A percentile compares a stretch with the other conserved stretches of the same genome.
Evolutionary conservation across 2,888 invertebrate species (phyloP).

Genomic region (Drosophila cognata): DNA sequence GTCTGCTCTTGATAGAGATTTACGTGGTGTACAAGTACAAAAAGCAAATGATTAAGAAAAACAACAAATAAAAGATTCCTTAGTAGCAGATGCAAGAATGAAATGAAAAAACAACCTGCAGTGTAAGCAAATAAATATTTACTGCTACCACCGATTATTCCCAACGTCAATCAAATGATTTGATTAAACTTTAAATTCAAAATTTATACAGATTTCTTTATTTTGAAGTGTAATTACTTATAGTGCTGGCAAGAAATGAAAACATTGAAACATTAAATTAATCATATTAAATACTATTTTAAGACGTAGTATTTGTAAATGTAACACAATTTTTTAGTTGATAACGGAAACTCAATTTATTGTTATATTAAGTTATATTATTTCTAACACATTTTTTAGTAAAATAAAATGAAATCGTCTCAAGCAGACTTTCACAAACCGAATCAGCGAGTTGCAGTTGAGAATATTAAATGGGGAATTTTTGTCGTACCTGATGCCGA

Average conservation of each 20-base stretch:
- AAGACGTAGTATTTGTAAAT: not conserved
- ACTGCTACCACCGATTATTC: no score
- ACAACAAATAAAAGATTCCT: not conserved
- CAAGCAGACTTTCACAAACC: not conserved
- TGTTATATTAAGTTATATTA: not conserved
- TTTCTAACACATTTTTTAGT: not conserved
- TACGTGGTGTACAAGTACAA: no score
- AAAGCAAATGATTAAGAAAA: not conserved
- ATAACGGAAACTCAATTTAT: not conserved
- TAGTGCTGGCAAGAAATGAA: not conserved
- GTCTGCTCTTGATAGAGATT: not conserved
- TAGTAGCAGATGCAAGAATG: not conserved
- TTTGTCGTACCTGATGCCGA: conserved; percentile 7
- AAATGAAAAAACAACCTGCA: not conserved
- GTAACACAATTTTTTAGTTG: not conserved
- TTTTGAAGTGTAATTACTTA: no score
- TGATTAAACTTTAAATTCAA: not conserved
- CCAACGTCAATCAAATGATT: not conserved
- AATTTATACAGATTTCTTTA: not conserved
- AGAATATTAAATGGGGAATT: not conserved
- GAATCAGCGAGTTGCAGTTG: conserved; percentile 9
- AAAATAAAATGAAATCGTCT: not conserved
- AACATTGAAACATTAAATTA: not conserved
- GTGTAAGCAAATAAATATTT: not conserved
- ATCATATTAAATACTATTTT: not conserved